A percentile compares a stretch with the other conserved stretches of the same genome.
phyloP scores from a whole-genome alignment of 2,888 invertebrate species.

The Bursaphelenchus okinawaensis region DNA sequence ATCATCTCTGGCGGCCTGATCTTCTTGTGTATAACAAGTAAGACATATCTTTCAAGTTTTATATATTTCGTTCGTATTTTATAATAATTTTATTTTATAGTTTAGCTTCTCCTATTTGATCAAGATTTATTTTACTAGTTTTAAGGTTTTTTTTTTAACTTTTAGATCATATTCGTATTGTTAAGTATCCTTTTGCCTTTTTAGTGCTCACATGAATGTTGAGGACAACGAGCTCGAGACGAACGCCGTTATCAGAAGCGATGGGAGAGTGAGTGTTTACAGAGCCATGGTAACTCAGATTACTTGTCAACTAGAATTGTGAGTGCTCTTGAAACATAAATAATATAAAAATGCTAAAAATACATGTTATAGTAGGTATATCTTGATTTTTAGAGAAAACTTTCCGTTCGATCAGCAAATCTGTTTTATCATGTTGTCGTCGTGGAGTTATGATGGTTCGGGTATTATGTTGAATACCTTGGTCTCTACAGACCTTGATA shows the following conservation, averaged over 20 bases:
- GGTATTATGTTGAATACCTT: constrained; percentile 40
- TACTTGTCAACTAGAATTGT: constrained; percentile 36
- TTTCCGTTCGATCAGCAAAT: constrained; percentile 53
- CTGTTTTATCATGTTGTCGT: constrained; percentile 54
- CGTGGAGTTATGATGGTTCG: constrained; percentile 53
- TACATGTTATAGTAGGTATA: too few relatives aligned
- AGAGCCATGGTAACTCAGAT: constrained; percentile 55
- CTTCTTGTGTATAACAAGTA: constrained; percentile 55
- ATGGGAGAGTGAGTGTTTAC: constrained; percentile 49
- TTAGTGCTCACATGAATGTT: constrained; percentile 57
- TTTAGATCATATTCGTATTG: too few relatives aligned
- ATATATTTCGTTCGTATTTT: not conserved
- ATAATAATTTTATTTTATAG: not conserved
- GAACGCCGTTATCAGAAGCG: constrained; percentile 49
- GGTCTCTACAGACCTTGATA: constrained; percentile 8
- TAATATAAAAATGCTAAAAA: too few relatives aligned
- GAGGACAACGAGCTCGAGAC: constrained; percentile 55
- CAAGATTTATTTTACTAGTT: too few relatives aligned
- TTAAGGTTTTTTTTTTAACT: too few relatives aligned
- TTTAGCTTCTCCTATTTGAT: too few relatives aligned
- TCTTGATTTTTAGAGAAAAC: constrained; percentile 4
- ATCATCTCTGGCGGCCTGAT: constrained; percentile 47
- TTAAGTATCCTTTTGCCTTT: too few relatives aligned
- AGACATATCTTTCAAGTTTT: constrained; percentile 6
- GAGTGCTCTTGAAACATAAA: not conserved